These are phyloP conservation scores for Aromia moschata DNA, from an alignment of 2,888 invertebrate species.

Conservation along the genomic window DNA sequence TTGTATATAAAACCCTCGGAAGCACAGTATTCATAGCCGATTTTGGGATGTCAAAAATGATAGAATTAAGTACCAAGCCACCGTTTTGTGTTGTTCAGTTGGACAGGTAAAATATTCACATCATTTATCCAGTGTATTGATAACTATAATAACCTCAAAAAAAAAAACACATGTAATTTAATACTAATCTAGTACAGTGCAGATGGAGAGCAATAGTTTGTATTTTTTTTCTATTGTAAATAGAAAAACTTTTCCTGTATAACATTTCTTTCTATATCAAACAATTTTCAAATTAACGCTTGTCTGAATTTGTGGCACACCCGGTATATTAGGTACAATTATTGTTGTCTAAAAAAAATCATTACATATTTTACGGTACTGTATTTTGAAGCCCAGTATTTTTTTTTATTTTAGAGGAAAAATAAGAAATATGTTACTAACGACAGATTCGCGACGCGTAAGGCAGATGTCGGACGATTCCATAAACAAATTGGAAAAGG, in stretches of 20 bases:
- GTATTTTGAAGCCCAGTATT: background rate
- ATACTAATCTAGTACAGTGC: no score
- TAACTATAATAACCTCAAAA: no score
- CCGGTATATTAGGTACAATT: no score
- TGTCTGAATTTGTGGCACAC: no score
- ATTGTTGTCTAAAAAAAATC: no score
- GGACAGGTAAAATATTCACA: conserved; percentile 68
- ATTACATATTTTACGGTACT: background rate
- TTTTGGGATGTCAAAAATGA: conserved; percentile 70
- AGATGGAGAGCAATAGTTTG: no score
- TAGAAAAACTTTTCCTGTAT: no score
- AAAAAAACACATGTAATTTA: no score
- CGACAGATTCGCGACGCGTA: conserved; percentile 67
- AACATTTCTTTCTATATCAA: no score
- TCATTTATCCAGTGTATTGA: no score
- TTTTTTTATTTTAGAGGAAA: conserved; percentile 62
- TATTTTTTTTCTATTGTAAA: no score
- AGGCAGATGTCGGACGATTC: conserved; percentile 71
- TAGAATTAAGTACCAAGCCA: conserved; percentile 68
- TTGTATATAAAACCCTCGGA: conserved; percentile 24
- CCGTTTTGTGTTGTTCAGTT: conserved; percentile 71
- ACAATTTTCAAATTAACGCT: no score
- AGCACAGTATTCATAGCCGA: conserved; percentile 69
- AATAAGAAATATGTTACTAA: conserved; percentile 69
- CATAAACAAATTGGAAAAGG: conserved; percentile 67